These are phyloP conservation scores for Sitobion miscanthi DNA, from an alignment of 1,140 invertebrate genomes.

Conservation along the genomic window DNA sequence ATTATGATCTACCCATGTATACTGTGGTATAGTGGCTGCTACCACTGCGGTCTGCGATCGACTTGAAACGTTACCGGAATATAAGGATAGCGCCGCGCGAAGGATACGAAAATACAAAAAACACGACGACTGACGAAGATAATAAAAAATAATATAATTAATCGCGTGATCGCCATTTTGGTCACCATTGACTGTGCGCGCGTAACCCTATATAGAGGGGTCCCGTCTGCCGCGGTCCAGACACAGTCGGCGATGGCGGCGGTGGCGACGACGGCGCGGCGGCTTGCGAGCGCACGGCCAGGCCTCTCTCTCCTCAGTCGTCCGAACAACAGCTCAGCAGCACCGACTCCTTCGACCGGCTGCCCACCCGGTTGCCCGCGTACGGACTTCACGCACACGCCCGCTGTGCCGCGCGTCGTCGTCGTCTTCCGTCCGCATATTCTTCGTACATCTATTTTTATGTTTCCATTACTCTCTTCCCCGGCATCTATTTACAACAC, in stretches of 20 bases:
- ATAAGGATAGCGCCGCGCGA: neutral
- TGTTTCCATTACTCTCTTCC: neutral
- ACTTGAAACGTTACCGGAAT: neutral
- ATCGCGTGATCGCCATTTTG: conserved; percentile 36
- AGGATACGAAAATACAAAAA: neutral
- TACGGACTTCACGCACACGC: neutral
- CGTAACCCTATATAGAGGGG: conserved; percentile 53
- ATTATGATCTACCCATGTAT: neutral
- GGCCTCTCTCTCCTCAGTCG: conserved; percentile 52
- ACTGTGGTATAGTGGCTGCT: neutral
- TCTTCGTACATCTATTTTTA: neutral
- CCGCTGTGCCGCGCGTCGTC: conserved; percentile 5
- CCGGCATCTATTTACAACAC: neutral
- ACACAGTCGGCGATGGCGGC: conserved; percentile 42
- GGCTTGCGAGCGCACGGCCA: conserved; percentile 1
- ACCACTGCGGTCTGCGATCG: neutral
- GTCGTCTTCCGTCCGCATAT: neutral
- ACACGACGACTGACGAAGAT: neutral
- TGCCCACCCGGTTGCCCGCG: conserved; percentile 44
- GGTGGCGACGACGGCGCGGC: conserved; percentile 22
- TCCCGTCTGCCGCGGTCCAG: conserved; percentile 53
- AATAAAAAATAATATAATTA: neutral
- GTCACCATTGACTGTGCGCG: conserved; percentile 47
- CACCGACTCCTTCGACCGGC: conserved; percentile 53
- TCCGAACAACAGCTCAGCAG: conserved; percentile 50